These are phyloP conservation scores for Linurgus olivaceus DNA, from an alignment of 2,797 vertebrate genomes.

Conservation along the genomic window DNA sequence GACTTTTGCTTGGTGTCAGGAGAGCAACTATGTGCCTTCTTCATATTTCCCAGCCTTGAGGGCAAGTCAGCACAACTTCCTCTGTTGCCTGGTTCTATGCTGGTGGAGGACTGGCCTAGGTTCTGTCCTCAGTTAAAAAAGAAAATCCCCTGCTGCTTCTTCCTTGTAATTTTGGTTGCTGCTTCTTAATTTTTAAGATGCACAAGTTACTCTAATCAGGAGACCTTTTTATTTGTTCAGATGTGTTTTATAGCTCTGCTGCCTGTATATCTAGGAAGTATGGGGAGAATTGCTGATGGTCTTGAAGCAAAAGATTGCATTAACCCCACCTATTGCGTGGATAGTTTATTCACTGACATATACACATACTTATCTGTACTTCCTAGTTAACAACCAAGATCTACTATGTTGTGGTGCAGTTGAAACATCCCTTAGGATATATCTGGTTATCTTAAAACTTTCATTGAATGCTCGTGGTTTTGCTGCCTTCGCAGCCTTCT, in stretches of 20 bases:
- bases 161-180: not conserved
- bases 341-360: not conserved
- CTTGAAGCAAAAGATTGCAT: not conserved
- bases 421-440: not conserved
- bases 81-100: not conserved
- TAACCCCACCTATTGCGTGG: not conserved
- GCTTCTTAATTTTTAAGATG: not conserved
- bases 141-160: not conserved
- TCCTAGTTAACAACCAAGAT: not conserved
- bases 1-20: not conserved
- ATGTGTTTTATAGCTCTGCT: not conserved
- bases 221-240: not conserved
- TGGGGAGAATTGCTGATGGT: not conserved
- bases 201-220: not conserved
- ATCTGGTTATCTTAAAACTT: not conserved
- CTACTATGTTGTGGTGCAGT: not conserved
- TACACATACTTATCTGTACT: not conserved
- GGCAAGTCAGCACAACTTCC: accelerated
- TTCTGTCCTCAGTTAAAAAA: not conserved
- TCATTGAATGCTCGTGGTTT: not conserved
- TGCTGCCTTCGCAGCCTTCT: not conserved
- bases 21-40: not conserved
- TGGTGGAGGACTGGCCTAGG: not conserved
- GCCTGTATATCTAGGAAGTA: not conserved
- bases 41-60: not conserved